Base-by-base conservation (phyloP, 2,888 invertebrate genomes). In the Rugalucina vietnamica region DNA sequence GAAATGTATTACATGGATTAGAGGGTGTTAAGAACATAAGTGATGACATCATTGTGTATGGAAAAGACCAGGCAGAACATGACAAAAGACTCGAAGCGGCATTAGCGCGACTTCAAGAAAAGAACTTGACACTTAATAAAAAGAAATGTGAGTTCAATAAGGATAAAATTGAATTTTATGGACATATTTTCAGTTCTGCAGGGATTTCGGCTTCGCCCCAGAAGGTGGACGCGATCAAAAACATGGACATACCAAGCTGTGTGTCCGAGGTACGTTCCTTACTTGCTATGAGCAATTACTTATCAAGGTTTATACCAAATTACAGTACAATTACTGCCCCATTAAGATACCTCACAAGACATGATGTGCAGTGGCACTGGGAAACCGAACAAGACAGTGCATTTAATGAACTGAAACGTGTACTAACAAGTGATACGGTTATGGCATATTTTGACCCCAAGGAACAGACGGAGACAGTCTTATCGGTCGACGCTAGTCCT, bases 41-140 rank as follows among this genome's bases (percentile, higher is more conserved):
- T n/a, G 90, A 90, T 78, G 89, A 90, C 54, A 87, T 91, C 14
- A 75, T 89, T 14, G 72, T 89, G 21, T 83, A 78, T 80, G 88
- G 87, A 8, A 82, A 85, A 78, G 76, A 37, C 5, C 80, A 84
- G 72, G 49, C 70, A 54, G 77, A 84, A 39, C 89, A 90, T 75
- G 86, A 90, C 73, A 43, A 29, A 50, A 43, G 77, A 18, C 71
- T 89, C 24, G 74, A 60, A 74, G 74, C 54, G n/a, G n/a, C 54
- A 54, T 54, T 54, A 4, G 54, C 54, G 10, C 54, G 54, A n/a
- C 72, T 72, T 4, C n/a, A 39, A n/a, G 43, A 72, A 10, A 27
- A n/a, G 3, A 60, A 74, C 65, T 29, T 79, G 32, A 79, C 74
- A n/a, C 49, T 74, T 14, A 73, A 74, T 65, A 29, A 70, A 29